These are phyloP conservation scores for Acrobasis repandana DNA, from an alignment of 2,888 invertebrate genomes.

Conservation along the genomic window DNA sequence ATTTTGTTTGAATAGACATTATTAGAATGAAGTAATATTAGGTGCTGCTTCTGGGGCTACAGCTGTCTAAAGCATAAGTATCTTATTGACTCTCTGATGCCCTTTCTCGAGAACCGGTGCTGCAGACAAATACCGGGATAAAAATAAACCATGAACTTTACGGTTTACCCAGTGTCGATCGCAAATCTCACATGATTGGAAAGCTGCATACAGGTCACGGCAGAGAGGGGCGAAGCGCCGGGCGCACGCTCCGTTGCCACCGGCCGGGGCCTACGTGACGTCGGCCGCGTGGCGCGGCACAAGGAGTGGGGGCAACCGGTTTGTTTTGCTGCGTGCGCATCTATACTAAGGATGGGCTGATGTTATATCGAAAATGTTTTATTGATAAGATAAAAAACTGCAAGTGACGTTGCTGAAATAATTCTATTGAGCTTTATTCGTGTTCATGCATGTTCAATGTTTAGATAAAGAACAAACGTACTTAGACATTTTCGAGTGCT, in stretches of 20 bases:
- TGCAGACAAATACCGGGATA: not conserved
- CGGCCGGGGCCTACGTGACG: slow-evolving; percentile 77
- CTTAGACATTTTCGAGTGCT: too few species aligned
- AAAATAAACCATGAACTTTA: not conserved
- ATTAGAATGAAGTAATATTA: too few species aligned
- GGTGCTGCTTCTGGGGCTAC: too few species aligned
- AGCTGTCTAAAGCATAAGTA: too few species aligned
- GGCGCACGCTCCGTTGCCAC: slow-evolving; percentile 9
- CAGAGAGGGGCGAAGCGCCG: slow-evolving; percentile 30
- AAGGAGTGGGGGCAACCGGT: slow-evolving; percentile 57
- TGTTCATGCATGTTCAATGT: not conserved
- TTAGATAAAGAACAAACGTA: too few species aligned
- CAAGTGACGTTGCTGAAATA: too few species aligned
- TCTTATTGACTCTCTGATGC: too few species aligned
- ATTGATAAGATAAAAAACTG: slow-evolving; percentile 29
- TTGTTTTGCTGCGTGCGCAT: slow-evolving; percentile 70
- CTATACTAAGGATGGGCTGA: slow-evolving; percentile 38
- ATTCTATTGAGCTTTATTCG: too few species aligned
- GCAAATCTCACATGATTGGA: slow-evolving; percentile 8
- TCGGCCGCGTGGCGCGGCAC: slow-evolving; percentile 66
- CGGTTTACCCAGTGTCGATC: not conserved
- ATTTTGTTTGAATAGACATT: too few species aligned
- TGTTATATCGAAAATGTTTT: slow-evolving; percentile 38
- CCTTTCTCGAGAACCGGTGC: not conserved
- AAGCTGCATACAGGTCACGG: slow-evolving; percentile 37